These are phyloP conservation scores for Muscidifurax raptorellus DNA, from an alignment of 1,140 invertebrate genomes.

Conservation along the genomic window DNA sequence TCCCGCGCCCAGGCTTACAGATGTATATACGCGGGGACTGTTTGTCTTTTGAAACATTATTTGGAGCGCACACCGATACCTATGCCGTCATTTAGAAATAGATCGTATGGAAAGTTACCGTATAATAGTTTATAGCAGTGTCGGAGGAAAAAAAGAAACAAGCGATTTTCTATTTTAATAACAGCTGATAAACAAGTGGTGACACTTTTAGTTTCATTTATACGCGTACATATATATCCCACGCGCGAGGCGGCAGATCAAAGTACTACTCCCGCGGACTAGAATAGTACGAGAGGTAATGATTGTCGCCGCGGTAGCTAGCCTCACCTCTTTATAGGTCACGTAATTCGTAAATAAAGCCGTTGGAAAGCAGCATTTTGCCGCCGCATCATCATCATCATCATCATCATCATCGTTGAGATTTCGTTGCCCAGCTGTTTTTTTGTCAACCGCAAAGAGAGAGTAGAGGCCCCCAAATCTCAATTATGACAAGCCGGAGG, in stretches of 20 bases:
- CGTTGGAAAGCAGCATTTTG: background rate
- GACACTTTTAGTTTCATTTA: too few species aligned
- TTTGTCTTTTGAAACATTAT: constrained; percentile 1
- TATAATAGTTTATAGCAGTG: background rate
- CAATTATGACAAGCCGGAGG: constrained; percentile 62
- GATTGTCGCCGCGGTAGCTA: too few species aligned
- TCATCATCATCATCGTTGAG: too few species aligned
- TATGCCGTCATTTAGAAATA: too few species aligned
- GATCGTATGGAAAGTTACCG: background rate
- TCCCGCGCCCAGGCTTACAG: background rate
- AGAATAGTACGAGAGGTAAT: too few species aligned
- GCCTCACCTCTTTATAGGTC: constrained; percentile 5
- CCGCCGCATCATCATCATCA: background rate
- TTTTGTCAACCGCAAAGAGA: constrained; percentile 35
- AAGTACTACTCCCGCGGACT: too few species aligned
- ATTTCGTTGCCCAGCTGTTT: background rate
- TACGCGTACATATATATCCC: too few species aligned
- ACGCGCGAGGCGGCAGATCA: too few species aligned
- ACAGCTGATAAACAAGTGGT: background rate
- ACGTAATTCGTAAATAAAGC: constrained; percentile 24
- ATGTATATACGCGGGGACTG: background rate
- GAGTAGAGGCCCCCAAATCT: constrained; percentile 20
- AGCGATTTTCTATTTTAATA: background rate
- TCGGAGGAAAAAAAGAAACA: background rate
- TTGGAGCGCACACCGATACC: background rate